Evolutionary conservation across 2,113 vertebrate species (phyloP).

Genomic region (Antennarius striatus): DNA sequence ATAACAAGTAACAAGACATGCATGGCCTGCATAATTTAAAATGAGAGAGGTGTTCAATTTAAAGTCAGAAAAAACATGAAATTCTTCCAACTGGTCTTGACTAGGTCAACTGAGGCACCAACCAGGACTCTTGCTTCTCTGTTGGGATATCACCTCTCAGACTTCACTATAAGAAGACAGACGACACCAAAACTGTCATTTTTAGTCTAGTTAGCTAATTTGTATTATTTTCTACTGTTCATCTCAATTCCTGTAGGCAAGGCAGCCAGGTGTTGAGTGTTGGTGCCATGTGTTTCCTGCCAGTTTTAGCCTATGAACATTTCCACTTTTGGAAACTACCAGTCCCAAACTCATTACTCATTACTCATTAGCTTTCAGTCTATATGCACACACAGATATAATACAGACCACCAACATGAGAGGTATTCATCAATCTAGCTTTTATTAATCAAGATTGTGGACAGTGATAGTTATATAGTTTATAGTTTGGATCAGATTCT

Average conservation of each 20-base stretch:
- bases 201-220: slow-evolving; percentile 59
- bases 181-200: slow-evolving; percentile 47
- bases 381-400: slow-evolving; percentile 9
- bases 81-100: slow-evolving; percentile 12
- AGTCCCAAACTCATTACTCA: slow-evolving; percentile 36
- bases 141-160: slow-evolving; percentile 18
- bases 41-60: slow-evolving; percentile 35
- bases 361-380: slow-evolving; percentile 74
- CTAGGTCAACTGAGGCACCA: slow-evolving; percentile 39
- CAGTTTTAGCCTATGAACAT: slow-evolving; percentile 58
- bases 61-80: slow-evolving; percentile 54
- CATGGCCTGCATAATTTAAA: slow-evolving; percentile 42
- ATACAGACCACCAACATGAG: not conserved
- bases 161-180: slow-evolving; percentile 27
- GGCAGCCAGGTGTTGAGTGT: slow-evolving; percentile 74
- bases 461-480: slow-evolving; percentile 23
- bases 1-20: slow-evolving; percentile 56
- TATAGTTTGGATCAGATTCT: not conserved
- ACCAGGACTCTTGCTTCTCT: slow-evolving; percentile 45
- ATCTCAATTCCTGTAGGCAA: slow-evolving; percentile 70
- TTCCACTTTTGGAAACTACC: slow-evolving; percentile 55
- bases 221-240: slow-evolving; percentile 46
- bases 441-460: not conserved
- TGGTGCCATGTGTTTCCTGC: slow-evolving; percentile 70
- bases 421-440: not conserved